Conservation (phyloP, 2,113 vertebrate species). For the Gallinago undulata region DNA sequence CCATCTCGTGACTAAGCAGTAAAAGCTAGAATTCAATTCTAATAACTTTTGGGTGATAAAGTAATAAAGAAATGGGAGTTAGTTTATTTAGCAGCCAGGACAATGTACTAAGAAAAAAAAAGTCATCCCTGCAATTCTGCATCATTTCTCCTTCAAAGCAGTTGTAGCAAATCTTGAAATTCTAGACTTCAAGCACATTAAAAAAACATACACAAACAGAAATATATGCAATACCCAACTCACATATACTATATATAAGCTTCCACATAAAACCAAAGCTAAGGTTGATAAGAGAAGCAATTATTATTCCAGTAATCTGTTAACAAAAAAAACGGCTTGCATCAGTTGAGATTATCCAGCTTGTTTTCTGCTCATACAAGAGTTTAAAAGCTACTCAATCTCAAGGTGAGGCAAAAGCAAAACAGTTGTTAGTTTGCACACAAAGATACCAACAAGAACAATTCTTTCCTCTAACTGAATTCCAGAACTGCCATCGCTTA, state of each 20-base stretch:
- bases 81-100: no score
- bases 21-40: not conserved
- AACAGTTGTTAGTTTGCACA: not conserved
- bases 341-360: not conserved
- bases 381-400: not conserved
- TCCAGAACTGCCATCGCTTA: not conserved
- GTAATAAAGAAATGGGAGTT: not conserved
- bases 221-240: not conserved
- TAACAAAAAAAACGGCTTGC: not conserved
- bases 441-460: not conserved
- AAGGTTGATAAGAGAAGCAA: not conserved
- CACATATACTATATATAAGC: fast-evolving
- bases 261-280: not conserved
- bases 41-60: not conserved
- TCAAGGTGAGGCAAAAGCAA: not conserved
- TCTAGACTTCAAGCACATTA: not conserved
- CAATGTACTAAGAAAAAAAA: not conserved
- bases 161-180: not conserved
- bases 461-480: not conserved
- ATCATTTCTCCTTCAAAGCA: not conserved
- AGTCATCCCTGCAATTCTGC: not conserved
- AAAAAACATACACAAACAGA: fast-evolving
- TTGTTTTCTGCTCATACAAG: not conserved
- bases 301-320: not conserved
- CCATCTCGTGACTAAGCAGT: not conserved